Percentiles rank a stretch among this genome's conserved stretches.
These are phyloP conservation scores for Agelaius phoeniceus DNA, from an alignment of 2,113 vertebrate genomes.

Conservation along the genomic window DNA sequence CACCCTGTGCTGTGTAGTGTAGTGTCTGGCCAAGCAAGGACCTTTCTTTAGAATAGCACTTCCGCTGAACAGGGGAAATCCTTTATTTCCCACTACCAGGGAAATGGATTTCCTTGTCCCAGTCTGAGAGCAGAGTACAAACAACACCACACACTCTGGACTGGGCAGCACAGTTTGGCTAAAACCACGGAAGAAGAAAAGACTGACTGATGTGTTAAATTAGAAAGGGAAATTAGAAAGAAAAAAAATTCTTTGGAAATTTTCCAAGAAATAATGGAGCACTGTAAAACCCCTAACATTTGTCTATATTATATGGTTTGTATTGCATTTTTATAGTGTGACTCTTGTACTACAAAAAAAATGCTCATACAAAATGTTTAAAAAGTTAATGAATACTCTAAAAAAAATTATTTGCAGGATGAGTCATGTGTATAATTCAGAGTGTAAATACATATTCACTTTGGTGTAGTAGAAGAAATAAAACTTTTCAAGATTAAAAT, in stretches of 20 bases:
- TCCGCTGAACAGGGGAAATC: background rate
- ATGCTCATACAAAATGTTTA: background rate
- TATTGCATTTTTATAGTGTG: background rate
- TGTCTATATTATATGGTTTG: background rate
- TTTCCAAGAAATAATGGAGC: background rate
- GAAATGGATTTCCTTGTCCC: background rate
- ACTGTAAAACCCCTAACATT: background rate
- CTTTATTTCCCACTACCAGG: background rate
- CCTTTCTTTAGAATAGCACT: background rate
- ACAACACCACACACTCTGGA: background rate
- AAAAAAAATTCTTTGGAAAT: background rate
- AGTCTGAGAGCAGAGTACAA: background rate
- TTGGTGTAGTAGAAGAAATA: background rate
- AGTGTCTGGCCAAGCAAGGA: background rate
- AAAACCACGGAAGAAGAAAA: background rate
- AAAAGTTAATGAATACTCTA: background rate
- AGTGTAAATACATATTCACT: background rate
- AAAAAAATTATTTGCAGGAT: background rate
- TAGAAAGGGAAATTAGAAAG: background rate
- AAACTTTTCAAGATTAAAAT: constrained; percentile 13
- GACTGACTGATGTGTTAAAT: background rate
- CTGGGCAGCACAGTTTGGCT: background rate
- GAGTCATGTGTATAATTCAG: background rate
- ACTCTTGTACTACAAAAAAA: background rate
- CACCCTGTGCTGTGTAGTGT: background rate